Conservation (phyloP, 2,888 invertebrate species). For the Platypus cylindrus region DNA sequence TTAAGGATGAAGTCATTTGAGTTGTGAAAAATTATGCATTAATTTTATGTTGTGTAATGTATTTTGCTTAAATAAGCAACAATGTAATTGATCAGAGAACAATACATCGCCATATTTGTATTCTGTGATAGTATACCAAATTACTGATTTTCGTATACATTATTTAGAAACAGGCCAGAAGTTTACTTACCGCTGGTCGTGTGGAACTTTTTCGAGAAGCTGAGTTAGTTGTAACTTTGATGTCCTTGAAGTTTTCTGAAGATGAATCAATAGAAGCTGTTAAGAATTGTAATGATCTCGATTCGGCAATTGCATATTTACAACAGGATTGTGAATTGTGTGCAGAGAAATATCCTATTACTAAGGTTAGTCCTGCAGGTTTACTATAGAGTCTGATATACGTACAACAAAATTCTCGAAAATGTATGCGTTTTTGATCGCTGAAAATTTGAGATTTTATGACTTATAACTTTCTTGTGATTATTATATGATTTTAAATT, state of each 20-base stretch:
- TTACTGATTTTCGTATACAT: too few relatives aligned
- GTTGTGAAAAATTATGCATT: too few relatives aligned
- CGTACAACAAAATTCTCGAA: not conserved
- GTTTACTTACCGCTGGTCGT: conserved; percentile 71
- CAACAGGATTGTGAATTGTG: conserved; percentile 90
- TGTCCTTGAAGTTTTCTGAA: conserved; percentile 63
- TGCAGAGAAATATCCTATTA: conserved; percentile 72
- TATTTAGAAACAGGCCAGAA: conserved; percentile 57
- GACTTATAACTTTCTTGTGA: not conserved
- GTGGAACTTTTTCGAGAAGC: conserved; percentile 72
- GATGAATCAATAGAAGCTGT: conserved; percentile 75
- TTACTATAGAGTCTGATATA: not conserved
- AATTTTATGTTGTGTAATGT: too few relatives aligned
- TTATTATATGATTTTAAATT: conserved; percentile 60
- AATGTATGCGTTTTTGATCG: too few relatives aligned
- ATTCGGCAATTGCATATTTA: conserved; percentile 68
- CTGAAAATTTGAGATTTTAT: too few relatives aligned
- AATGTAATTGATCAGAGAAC: too few relatives aligned
- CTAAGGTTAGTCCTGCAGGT: conserved; percentile 45
- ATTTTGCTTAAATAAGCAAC: too few relatives aligned
- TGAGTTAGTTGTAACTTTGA: conserved; percentile 70
- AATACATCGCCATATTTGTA: too few relatives aligned
- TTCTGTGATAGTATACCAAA: too few relatives aligned
- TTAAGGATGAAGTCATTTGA: too few relatives aligned
- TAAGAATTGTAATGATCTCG: conserved; percentile 66